phyloP scores from a whole-genome alignment of 92 coral and sea anemone species.

The Siderastrea siderea region DNA sequence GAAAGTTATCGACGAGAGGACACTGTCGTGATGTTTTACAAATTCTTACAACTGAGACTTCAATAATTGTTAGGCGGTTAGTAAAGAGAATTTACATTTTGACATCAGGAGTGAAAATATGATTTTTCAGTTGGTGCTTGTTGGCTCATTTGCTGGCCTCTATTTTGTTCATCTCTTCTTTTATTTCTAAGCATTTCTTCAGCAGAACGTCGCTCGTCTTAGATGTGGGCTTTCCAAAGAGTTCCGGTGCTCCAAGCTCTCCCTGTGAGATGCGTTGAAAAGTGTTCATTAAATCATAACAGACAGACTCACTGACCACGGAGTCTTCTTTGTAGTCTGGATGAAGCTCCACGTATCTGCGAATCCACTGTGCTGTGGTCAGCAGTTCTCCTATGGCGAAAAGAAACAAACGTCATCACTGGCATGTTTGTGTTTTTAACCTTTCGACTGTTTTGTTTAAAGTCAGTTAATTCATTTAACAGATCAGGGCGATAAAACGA shows the following conservation, averaged over 20 bases:
- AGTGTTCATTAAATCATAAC: slow-evolving; percentile 89
- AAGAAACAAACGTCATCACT: neutral
- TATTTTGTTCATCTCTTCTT: slow-evolving; percentile 69
- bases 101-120: too few relatives aligned
- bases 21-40: too few relatives aligned
- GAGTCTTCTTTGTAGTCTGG: slow-evolving; percentile 95
- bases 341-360: slow-evolving; percentile 82
- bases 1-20: too few relatives aligned
- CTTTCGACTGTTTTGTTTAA: neutral
- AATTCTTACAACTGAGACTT: too few relatives aligned
- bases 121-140: too few relatives aligned
- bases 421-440: neutral
- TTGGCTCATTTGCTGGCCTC: slow-evolving; percentile 44
- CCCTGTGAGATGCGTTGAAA: slow-evolving; percentile 87
- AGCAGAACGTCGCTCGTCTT: slow-evolving; percentile 77
- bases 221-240: slow-evolving; percentile 87
- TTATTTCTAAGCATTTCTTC: slow-evolving; percentile 83
- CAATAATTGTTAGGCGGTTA: too few relatives aligned
- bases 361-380: slow-evolving; percentile 99
- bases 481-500: too few relatives aligned
- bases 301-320: slow-evolving; percentile 84
- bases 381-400: slow-evolving; percentile 83
- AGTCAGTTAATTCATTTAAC: too few relatives aligned
- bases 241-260: slow-evolving; percentile 82
- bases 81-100: too few relatives aligned